Base-by-base conservation (phyloP, 1,140 invertebrate species). In the Tetramorium alpestre region DNA sequence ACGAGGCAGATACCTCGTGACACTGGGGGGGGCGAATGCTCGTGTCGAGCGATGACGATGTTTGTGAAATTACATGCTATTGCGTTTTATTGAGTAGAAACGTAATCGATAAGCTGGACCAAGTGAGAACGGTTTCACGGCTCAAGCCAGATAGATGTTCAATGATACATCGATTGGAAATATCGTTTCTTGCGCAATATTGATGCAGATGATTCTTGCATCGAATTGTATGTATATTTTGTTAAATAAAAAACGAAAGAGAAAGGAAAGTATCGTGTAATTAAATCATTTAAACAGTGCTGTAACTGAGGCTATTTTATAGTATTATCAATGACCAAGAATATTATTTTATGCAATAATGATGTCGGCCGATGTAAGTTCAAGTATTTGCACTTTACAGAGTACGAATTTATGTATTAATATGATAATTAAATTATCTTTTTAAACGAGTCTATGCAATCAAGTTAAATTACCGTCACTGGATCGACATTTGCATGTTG, bases 361-460 rank as follows among this genome's bases (percentile, higher is more conserved):
- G 22, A 51, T 56, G 22, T 58, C 38, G 0, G n/a, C 22, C 38
- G 22, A 18, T 1, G 10, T 72, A 38, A 33, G 41, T 58, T 72
- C 18, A 56, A 60, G 38, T 54, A 28, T 58, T 28, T 51, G 58
- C 76, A 41, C 44, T 54, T 38, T 38, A 11, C 18, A 10, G 25
- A 58, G 10, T 33, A 41, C 13, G 0, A 28, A 16, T 77, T 64
- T 49, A 78, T 88, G n/a, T 18, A 11, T 0, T 58, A 11, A 16
- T 28, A 44, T 51, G 60, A 54, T 44, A 58, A 67, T 75, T 73
- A 73, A 44, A 89, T 67, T 44, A 62, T 18, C 51, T 38, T 60
- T 58, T 67, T 44, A 22, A 49, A 62, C 47, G 33, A 16, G 47
- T 49, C 13, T 76, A 56, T 11, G 7, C 22, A 56, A 58, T 51